Percentiles rank a stretch among this genome's conserved stretches.
Evolutionary conservation across 2,797 vertebrate species (phyloP).

Genomic region (Anguilla pacifica): DNA sequence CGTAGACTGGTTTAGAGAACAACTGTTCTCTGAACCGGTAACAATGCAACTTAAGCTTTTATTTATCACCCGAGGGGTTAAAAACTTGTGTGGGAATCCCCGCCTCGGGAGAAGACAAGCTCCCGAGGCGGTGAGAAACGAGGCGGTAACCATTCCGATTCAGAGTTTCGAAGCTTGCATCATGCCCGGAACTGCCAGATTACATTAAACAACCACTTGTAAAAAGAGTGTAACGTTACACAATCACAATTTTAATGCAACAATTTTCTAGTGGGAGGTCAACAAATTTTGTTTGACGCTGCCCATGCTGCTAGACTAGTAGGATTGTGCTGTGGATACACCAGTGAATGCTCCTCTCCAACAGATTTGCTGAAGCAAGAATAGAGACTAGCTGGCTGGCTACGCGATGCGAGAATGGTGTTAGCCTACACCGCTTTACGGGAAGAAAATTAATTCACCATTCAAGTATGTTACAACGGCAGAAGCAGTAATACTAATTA

Average conservation of each 20-base stretch:
- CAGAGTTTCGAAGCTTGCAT: neutral
- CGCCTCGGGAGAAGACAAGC: neutral
- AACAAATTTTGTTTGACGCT: neutral
- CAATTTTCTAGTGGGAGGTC: neutral
- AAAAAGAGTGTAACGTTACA: neutral
- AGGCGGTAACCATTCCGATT: no score
- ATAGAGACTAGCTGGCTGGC: neutral
- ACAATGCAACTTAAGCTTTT: neutral
- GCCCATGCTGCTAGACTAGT: no score
- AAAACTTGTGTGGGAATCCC: neutral
- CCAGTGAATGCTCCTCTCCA: no score
- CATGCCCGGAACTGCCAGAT: neutral
- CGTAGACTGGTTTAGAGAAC: no score
- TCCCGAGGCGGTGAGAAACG: neutral
- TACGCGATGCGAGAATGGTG: neutral
- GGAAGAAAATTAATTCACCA: neutral
- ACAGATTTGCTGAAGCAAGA: neutral
- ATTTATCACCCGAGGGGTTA: neutral
- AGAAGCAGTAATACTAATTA: neutral
- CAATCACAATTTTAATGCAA: neutral
- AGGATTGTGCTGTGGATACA: no score
- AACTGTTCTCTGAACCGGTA: neutral
- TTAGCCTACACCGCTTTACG: neutral
- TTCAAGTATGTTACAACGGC: neutral
- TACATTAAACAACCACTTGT: neutral